phyloP scores from a whole-genome alignment of 2,888 invertebrate genomes.

The Oscheius myriophilus region DNA sequence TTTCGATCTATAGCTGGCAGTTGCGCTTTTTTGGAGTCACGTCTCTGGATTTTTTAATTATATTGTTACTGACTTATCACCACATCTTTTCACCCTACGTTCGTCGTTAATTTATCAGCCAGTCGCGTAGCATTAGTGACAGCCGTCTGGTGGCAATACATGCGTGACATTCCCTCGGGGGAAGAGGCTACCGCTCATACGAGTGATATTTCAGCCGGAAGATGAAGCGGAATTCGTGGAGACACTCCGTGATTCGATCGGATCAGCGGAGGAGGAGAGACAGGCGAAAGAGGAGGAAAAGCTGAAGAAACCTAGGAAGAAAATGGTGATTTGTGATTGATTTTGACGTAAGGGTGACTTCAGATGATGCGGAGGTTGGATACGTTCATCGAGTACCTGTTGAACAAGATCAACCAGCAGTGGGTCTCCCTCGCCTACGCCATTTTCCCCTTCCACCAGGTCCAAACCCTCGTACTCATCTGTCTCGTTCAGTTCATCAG shows the following conservation, averaged over 20 bases:
- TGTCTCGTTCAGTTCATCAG: constrained; percentile 64
- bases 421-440: constrained; percentile 49
- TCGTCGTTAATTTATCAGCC: too few relatives aligned
- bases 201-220: constrained; percentile 9
- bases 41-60: too few relatives aligned
- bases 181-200: too few relatives aligned
- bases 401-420: constrained; percentile 59
- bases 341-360: constrained; percentile 13
- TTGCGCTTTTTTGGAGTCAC: too few relatives aligned
- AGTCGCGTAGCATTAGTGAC: too few relatives aligned
- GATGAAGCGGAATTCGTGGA: constrained; percentile 19
- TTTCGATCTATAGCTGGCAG: too few relatives aligned
- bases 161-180: too few relatives aligned
- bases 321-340: constrained; percentile 1
- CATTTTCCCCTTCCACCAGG: constrained; percentile 62
- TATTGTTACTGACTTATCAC: too few relatives aligned
- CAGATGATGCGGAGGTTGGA: constrained; percentile 41
- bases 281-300: constrained; percentile 6
- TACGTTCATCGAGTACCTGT: constrained; percentile 56
- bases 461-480: constrained; percentile 62
- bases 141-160: too few relatives aligned
- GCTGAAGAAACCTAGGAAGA: constrained; percentile 6
- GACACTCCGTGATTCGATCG: constrained; percentile 6
- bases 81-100: too few relatives aligned
- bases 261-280: not conserved